phyloP scores from a whole-genome alignment of 2,888 invertebrate genomes.

The Lacanobia oleracea region DNA sequence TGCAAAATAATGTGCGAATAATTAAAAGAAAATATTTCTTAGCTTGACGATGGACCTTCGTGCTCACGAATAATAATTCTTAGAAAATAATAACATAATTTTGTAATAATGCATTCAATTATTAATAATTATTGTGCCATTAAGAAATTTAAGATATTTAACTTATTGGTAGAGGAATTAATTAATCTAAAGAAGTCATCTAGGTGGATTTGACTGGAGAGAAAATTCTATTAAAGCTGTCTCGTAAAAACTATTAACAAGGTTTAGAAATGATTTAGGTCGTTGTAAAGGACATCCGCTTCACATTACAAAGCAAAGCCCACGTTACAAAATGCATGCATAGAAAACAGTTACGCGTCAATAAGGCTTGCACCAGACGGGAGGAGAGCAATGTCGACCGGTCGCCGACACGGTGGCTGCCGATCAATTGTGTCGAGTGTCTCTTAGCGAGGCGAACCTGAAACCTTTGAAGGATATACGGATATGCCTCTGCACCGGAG shows the following conservation, averaged over 20 bases:
- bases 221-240: too few relatives aligned
- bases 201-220: background rate
- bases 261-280: background rate
- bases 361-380: slow-evolving; percentile 54
- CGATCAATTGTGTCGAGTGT: slow-evolving; percentile 74
- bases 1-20: slow-evolving; percentile 36
- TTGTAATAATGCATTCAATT: background rate
- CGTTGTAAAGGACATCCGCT: background rate
- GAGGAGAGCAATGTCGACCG: slow-evolving; percentile 67
- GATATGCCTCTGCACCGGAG: slow-evolving; percentile 77
- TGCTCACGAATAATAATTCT: slow-evolving; percentile 6
- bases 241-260: background rate
- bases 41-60: slow-evolving; percentile 15
- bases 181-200: background rate
- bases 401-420: slow-evolving; percentile 72
- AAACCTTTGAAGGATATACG: slow-evolving; percentile 76
- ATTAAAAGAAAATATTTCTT: slow-evolving; percentile 17
- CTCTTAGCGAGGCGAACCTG: slow-evolving; percentile 68
- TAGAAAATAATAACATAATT: background rate
- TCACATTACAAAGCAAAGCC: slow-evolving; percentile 15
- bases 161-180: background rate
- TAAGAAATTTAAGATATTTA: background rate
- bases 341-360: slow-evolving; percentile 50
- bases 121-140: background rate
- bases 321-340: slow-evolving; percentile 39